Base-by-base conservation (phyloP, 2,888 invertebrate genomes). In the Tenthredo livida region DNA sequence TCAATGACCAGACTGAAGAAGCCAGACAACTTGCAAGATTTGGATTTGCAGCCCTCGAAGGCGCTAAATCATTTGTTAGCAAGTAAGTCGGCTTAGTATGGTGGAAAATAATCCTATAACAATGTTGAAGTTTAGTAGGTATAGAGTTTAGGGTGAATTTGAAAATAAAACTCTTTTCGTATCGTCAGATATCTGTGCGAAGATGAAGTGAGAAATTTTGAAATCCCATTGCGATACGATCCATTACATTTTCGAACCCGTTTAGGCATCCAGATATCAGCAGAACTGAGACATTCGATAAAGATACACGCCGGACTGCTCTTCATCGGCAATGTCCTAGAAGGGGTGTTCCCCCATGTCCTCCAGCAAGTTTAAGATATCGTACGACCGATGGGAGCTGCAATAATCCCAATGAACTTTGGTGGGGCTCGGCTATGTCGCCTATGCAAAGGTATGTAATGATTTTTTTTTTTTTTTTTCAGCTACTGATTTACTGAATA, bases 331-430 rank as follows among this genome's bases (percentile, higher is more conserved):
- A 95, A 85, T 97, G 97, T 89, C 97, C 97, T 0, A 94, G 96
- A 2, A 94, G 95, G 73, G 96, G 96, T 15, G 93, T 94, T 3
- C 96, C 97, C 0, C 95, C 95, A 88, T 97, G 97, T 90, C 95
- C 96, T 84, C 95, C 96, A 9, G 96, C 96, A 40, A 92, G 92
- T 84, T 85, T 90, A 61, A 94, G 96, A 86, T 98, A 97, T 93
- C 96, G 98, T 84, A 97, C 97, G 0, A 96, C 97, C 84, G 98
- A 98, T 91, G 98, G 98, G 54, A 97, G 97, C 54, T 98, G 98
- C 93, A 98, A 98, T 93, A 98, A 98, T 93, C 93, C 96, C 83
- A 94, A 95, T 84, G 95, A 97, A 82, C 96, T 96, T 0, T 95
- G 97, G 92, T 97, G 97, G 96, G 98, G 98, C 0, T 96, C 97